A percentile compares a stretch with the other conserved stretches of the same genome.
Evolutionary conservation across 2,888 invertebrate genomes (phyloP).

Genomic region (Drosophila rubida): DNA sequence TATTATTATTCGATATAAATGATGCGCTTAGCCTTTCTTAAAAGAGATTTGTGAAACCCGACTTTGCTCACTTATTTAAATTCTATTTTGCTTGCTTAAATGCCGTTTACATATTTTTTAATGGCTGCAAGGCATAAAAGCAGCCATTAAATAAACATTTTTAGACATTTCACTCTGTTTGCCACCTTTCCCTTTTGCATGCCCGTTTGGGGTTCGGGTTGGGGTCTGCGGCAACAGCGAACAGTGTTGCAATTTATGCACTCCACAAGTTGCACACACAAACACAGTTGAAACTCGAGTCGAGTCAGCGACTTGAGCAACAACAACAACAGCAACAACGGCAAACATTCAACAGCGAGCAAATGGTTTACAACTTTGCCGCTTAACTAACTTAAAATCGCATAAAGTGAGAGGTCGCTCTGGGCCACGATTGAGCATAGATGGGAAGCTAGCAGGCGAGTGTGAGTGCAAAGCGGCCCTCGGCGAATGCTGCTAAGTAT

Average conservation of each 20-base stretch:
- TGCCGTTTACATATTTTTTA: background rate
- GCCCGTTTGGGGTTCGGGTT: slow-evolving; percentile 15
- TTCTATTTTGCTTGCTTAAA: background rate
- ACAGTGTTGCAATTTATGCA: slow-evolving; percentile 31
- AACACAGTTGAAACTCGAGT: slow-evolving; percentile 19
- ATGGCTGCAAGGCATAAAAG: background rate
- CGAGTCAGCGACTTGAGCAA: slow-evolving; percentile 34
- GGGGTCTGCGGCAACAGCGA: slow-evolving; percentile 39
- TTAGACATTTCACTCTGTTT: slow-evolving; percentile 1
- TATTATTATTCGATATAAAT: too few species aligned
- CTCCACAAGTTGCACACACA: slow-evolving; percentile 1
- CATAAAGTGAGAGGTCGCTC: slow-evolving; percentile 61
- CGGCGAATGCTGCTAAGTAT: slow-evolving; percentile 60
- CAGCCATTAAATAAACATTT: slow-evolving; percentile 13
- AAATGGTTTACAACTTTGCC: slow-evolving; percentile 72
- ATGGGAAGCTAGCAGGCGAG: too few species aligned
- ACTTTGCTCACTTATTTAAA: background rate
- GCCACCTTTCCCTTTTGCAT: slow-evolving; percentile 16
- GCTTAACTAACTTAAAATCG: slow-evolving; percentile 70
- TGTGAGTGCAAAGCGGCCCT: slow-evolving; percentile 20
- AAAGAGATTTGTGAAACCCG: background rate
- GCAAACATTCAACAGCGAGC: slow-evolving; percentile 45
- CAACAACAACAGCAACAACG: slow-evolving; percentile 9
- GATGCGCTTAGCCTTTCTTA: too few species aligned
- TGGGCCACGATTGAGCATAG: background rate